These are phyloP conservation scores for Campopleginae sp. DNA, from an alignment of 2,888 invertebrate genomes.

Conservation along the genomic window DNA sequence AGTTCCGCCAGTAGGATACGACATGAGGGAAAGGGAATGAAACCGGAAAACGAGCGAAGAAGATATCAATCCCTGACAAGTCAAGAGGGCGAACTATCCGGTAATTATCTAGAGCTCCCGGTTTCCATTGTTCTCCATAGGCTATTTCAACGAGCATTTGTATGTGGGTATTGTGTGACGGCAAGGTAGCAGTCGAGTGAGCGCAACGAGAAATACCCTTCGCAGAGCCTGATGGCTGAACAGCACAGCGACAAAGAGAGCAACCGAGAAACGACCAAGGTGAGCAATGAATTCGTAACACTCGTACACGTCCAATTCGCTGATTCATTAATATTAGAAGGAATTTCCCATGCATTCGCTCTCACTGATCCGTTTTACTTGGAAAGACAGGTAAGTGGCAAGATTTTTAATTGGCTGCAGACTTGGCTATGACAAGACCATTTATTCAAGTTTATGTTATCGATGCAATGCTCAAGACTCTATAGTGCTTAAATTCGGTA, in stretches of 20 bases:
- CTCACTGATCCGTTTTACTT: background rate
- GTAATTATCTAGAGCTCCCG: slow-evolving; percentile 78
- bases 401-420: background rate
- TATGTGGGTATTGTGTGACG: slow-evolving; percentile 31
- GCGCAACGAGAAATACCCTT: slow-evolving; percentile 41
- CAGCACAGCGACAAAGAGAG: slow-evolving; percentile 48
- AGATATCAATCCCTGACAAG: slow-evolving; percentile 61
- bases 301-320: slow-evolving; percentile 5
- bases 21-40: slow-evolving; percentile 1
- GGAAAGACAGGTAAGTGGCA: background rate
- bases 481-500: background rate
- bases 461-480: background rate
- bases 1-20: slow-evolving; percentile 1
- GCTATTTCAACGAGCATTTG: slow-evolving; percentile 13
- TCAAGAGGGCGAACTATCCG: slow-evolving; percentile 70
- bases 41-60: slow-evolving; percentile 36
- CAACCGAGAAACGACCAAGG: slow-evolving; percentile 23
- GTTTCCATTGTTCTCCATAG: slow-evolving; percentile 76
- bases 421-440: background rate
- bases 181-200: slow-evolving; percentile 71
- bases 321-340: background rate
- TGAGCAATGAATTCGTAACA: slow-evolving; percentile 21
- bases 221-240: slow-evolving; percentile 29
- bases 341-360: background rate
- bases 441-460: background rate